phyloP scores from a whole-genome alignment of 2,113 vertebrate species.

The Clarias macrocephalus region DNA sequence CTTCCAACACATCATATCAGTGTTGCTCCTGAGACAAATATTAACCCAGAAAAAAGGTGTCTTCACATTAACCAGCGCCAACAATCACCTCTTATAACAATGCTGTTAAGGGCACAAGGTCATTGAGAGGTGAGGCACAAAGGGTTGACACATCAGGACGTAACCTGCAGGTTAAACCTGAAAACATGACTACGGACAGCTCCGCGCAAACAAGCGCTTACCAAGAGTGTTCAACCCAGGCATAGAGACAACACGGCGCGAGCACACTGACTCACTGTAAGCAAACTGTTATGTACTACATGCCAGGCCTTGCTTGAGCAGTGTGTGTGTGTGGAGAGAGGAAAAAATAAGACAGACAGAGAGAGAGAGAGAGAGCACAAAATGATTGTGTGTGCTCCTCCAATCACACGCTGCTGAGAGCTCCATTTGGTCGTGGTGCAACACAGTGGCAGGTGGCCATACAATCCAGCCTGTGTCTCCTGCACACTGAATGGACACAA shows the following conservation, averaged over 20 bases:
- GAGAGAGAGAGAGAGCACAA: background rate
- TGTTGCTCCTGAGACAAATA: background rate
- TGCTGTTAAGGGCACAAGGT: background rate
- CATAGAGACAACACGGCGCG: background rate
- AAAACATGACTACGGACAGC: background rate
- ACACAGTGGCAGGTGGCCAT: conserved; percentile 57
- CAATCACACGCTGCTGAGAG: conserved; percentile 49
- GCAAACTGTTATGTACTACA: conserved; percentile 26
- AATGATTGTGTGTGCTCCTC: conserved; percentile 43
- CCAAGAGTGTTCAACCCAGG: background rate
- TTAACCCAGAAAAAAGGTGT: background rate
- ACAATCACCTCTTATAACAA: background rate
- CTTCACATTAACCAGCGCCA: background rate
- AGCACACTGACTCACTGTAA: conserved; percentile 19
- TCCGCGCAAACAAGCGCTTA: background rate
- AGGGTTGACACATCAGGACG: background rate
- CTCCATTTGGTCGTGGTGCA: conserved; percentile 54
- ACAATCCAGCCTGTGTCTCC: conserved; percentile 56
- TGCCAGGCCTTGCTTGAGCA: background rate
- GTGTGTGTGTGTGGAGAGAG: background rate
- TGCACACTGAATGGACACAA: conserved; percentile 44
- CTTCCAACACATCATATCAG: background rate
- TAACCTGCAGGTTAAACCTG: conserved; percentile 9
- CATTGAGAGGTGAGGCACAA: background rate
- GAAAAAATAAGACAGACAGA: background rate